phyloP scores from a whole-genome alignment of 2,797 vertebrate species.

The Artibeus jamaicensis region DNA sequence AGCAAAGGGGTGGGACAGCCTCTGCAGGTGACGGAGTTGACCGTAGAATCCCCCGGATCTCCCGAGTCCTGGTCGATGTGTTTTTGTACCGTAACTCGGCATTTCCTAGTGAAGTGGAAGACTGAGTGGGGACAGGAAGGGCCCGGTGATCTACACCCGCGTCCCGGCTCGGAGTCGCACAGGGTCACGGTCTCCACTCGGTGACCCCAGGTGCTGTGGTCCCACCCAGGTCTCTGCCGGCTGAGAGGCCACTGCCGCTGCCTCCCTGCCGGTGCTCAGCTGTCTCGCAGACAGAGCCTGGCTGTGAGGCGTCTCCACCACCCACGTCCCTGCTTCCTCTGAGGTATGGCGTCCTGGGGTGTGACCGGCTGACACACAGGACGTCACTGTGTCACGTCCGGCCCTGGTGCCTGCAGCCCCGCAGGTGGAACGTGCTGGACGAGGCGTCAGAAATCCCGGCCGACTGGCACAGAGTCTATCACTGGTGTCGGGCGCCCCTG shows the following conservation, averaged over 20 bases:
- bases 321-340: neutral
- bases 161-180: accelerated
- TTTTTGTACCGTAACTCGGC: accelerated
- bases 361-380: accelerated
- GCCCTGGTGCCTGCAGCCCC: neutral
- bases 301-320: neutral
- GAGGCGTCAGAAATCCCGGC: neutral
- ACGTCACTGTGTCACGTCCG: neutral
- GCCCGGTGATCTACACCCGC: accelerated
- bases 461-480: neutral
- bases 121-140: neutral
- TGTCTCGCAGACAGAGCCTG: accelerated
- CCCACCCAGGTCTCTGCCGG: accelerated
- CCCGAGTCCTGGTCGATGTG: accelerated
- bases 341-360: neutral
- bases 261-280: neutral
- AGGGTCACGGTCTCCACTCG: accelerated
- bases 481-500: conserved; percentile 18
- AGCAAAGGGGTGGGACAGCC: accelerated
- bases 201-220: accelerated
- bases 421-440: neutral
- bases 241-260: neutral
- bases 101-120: neutral
- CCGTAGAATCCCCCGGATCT: neutral
- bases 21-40: accelerated